phyloP scores from a whole-genome alignment of 1,140 invertebrate genomes.

The Idris sp. region DNA sequence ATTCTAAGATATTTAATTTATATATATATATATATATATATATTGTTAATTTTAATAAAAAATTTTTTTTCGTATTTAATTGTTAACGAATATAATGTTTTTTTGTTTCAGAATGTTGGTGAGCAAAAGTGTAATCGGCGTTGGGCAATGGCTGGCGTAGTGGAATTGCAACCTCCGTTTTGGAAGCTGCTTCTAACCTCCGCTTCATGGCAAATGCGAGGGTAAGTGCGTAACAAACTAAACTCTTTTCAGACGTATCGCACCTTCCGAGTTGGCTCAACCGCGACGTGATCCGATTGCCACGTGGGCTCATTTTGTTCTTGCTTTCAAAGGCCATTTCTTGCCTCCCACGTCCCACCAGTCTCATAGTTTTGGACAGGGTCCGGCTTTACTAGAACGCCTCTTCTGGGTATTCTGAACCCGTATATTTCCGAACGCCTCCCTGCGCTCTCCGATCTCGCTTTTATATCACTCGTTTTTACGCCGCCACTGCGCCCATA shows the following conservation, averaged over 20 bases:
- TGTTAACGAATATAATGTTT: too few relatives aligned
- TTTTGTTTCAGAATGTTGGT: slow-evolving; percentile 70
- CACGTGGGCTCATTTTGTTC: slow-evolving; percentile 52
- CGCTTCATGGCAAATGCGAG: slow-evolving; percentile 71
- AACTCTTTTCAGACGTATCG: slow-evolving; percentile 59
- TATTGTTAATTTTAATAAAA: too few relatives aligned
- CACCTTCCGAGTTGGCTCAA: slow-evolving; percentile 51
- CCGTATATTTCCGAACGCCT: slow-evolving; percentile 66
- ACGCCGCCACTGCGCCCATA: slow-evolving; percentile 25
- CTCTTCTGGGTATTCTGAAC: slow-evolving; percentile 69
- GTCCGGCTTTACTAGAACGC: slow-evolving; percentile 66
- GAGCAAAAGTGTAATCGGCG: slow-evolving; percentile 54
- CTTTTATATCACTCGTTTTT: slow-evolving; percentile 54
- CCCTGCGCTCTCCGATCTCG: slow-evolving; percentile 25
- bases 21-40: too few relatives aligned
- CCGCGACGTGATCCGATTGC: slow-evolving; percentile 58
- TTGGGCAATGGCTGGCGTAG: slow-evolving; percentile 70
- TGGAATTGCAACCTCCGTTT: slow-evolving; percentile 58
- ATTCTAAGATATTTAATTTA: too few relatives aligned
- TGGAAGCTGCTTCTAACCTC: slow-evolving; percentile 63
- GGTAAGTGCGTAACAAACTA: slow-evolving; percentile 69
- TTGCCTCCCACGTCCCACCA: slow-evolving; percentile 20
- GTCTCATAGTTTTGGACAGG: slow-evolving; percentile 44
- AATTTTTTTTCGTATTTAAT: too few relatives aligned
- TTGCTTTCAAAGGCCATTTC: slow-evolving; percentile 47